Evolutionary conservation across 2,113 vertebrate species (phyloP).

Genomic region (Petaurus breviceps): DNA sequence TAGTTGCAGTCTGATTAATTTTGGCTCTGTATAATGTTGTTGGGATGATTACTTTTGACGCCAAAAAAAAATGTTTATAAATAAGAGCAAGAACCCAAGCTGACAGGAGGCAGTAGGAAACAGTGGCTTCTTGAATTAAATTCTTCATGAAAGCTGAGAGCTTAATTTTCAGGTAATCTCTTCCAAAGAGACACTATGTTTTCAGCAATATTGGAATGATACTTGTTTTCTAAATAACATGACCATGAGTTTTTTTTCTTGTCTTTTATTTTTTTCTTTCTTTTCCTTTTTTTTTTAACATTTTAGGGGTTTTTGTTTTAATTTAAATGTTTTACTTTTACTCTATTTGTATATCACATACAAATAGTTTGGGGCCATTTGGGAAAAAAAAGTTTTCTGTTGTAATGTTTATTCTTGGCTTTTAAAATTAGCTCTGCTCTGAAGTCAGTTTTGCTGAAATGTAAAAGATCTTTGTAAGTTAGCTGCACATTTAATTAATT

Average conservation of each 20-base stretch:
- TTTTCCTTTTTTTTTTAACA: background rate
- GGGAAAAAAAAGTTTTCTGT: conserved; percentile 47
- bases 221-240: conserved; percentile 16
- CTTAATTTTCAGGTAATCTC: conserved; percentile 51
- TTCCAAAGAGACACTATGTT: conserved; percentile 27
- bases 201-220: background rate
- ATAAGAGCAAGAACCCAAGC: conserved; percentile 35
- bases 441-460: conserved; percentile 71
- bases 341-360: background rate
- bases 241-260: background rate
- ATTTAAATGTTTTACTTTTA: conserved; percentile 23
- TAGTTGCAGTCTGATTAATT: conserved; percentile 70
- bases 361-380: background rate
- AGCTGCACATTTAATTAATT: conserved; percentile 81
- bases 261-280: background rate
- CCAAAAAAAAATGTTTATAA: conserved; percentile 40
- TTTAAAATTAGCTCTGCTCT: conserved; percentile 79
- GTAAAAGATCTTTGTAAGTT: conserved; percentile 79
- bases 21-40: conserved; percentile 69
- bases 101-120: conserved; percentile 12
- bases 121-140: conserved; percentile 57
- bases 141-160: conserved; percentile 54
- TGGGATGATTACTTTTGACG: conserved; percentile 65
- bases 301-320: background rate
- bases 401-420: conserved; percentile 63